These are phyloP conservation scores for Apis mellifera DNA, from an alignment of 1,140 invertebrate genomes.

Conservation along the genomic window Amel_HAv3.1 CM009940.2:8141001-8141500, in stretches of 20 bases:
- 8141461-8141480: conserved; percentile 39
- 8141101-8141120: too few species aligned
- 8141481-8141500: conserved; percentile 3
- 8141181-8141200: background rate
- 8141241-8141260: background rate
- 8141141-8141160: too few species aligned
- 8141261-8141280: too few species aligned
- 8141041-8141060: too few species aligned
- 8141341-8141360: background rate
- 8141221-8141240: background rate
- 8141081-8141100: too few species aligned
- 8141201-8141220: background rate
- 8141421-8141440: conserved; percentile 63
- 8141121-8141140: too few species aligned
- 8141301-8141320: background rate
- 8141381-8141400: conserved; percentile 14
- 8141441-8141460: conserved; percentile 54
- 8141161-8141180: too few species aligned
- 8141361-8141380: conserved; percentile 2
- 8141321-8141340: background rate
- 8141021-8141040: too few species aligned
- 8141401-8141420: conserved; percentile 37
- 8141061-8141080: too few species aligned
- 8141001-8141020: too few species aligned
- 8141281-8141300: background rate